Evolutionary conservation across 2,888 invertebrate genomes (phyloP), one percentile per base, ranked within the genome.

Genomic region (Zeuzera pyrina): DNA sequence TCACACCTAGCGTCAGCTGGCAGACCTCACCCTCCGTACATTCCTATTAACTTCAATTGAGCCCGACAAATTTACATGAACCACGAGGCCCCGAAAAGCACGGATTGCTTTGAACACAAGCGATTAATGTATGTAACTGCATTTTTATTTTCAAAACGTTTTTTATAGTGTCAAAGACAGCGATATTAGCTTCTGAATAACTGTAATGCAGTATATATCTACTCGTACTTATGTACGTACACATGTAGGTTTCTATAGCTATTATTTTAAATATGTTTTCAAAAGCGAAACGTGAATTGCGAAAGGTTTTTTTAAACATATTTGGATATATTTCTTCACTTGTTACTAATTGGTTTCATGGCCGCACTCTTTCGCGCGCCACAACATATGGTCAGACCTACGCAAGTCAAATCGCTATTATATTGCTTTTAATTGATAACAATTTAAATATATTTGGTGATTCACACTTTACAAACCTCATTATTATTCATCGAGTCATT

Each of bases 351-450:
- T 2, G 2, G 33, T 42, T 65, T 57, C 30, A 34, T 66, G 58
- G 70, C 59, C 66, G 34, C 45, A 49, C 40, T 3, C 2, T 33
- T 22, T 34, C 34, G 57, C 57, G 56, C 71, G 50, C 55, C 53
- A 47, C 68, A 44, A 73, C 81, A 81, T 81, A 81, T 81, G 81
- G 81, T 50, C 48, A 38, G 57, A 57, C 59, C 71, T 66, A 63
- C 69, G 68, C 71, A 57, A 67, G 77, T 77, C 64, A 71, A 76
- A 83, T 81, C 79, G 81, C 76, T 78, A 81, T 81, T 83, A 79
- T 79, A 83, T 81, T 83, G 77, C 79, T 81, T 83, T 83, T 83
- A 81, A 83, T 83, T 83, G 83, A 83, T 83, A 83, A 83, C 83
- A 83, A 83, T 83, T 81, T 81, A 83, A 81, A 83, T 81, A 81